Conservation (phyloP, 2,888 invertebrate genomes). For the Mongoloraphidia duomilia region DNA sequence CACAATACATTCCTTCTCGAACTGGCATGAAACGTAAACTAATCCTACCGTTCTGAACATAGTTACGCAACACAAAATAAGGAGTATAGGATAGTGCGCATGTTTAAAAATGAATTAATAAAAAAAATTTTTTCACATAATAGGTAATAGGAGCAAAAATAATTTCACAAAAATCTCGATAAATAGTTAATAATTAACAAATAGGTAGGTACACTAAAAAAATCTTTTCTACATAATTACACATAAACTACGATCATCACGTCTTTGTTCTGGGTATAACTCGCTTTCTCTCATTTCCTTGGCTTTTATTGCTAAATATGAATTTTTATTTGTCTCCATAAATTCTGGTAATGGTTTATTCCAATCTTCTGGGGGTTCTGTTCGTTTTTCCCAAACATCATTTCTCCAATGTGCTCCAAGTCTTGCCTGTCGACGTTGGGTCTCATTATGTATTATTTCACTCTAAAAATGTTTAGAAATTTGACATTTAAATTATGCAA, state of each 20-base stretch:
- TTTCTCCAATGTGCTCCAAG: constrained; percentile 55
- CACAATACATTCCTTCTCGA: no score
- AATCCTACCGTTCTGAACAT: no score
- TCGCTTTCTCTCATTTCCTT: constrained; percentile 40
- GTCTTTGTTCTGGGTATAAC: constrained; percentile 16
- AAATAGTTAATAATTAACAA: no score
- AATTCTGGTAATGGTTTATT: constrained; percentile 63
- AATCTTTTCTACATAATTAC: constrained; percentile 18
- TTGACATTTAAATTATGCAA: constrained; percentile 1
- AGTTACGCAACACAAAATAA: no score
- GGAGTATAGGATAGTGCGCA: no score
- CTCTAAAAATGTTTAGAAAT: constrained; percentile 32
- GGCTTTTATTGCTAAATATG: constrained; percentile 49
- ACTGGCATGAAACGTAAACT: no score
- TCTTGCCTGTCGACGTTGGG: constrained; percentile 42
- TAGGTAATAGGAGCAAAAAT: no score
- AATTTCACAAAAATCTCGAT: no score
- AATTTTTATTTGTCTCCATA: constrained; percentile 48
- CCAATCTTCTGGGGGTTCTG: constrained; percentile 68
- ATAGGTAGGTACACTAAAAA: neutral
- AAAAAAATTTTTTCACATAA: no score
- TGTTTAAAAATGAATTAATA: no score
- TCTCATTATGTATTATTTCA: constrained; percentile 58
- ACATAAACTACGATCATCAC: constrained; percentile 16
- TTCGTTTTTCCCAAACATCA: constrained; percentile 64